These are phyloP conservation scores for Austrofundulus limnaeus DNA, from an alignment of 2,113 vertebrate genomes.

Conservation along the genomic window DNA sequence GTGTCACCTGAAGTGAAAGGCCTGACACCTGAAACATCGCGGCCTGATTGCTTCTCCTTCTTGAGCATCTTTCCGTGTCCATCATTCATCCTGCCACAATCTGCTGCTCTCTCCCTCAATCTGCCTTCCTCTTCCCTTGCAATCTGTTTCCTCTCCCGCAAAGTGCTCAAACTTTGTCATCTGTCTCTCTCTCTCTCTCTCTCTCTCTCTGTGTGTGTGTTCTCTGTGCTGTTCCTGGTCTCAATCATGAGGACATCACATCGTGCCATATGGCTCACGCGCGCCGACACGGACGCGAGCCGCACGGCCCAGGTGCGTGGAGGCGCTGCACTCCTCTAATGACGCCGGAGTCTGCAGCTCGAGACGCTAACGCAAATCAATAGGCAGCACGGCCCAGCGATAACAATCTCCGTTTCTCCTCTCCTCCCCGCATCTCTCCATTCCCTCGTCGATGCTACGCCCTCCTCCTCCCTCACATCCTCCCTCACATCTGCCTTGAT, in stretches of 20 bases:
- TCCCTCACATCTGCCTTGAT: conserved; percentile 67
- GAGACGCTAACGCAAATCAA: conserved; percentile 68
- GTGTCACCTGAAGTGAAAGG: conserved; percentile 48
- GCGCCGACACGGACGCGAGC: conserved; percentile 4
- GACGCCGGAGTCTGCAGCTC: conserved; percentile 61
- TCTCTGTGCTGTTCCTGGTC: conserved; percentile 31
- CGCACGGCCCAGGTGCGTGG: conserved; percentile 28
- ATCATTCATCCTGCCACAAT: conserved; percentile 34
- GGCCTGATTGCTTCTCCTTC: conserved; percentile 22
- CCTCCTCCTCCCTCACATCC: conserved; percentile 6
- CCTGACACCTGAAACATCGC: conserved; percentile 24
- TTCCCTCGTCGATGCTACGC: conserved; percentile 41
- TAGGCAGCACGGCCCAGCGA: conserved; percentile 63
- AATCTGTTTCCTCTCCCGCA: conserved; percentile 28
- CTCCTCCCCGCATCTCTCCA: conserved; percentile 57
- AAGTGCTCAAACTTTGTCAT: conserved; percentile 56
- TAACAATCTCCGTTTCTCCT: conserved; percentile 68
- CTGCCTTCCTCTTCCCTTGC: conserved; percentile 24
- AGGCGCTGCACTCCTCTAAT: conserved; percentile 52
- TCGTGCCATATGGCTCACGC: conserved; percentile 56
- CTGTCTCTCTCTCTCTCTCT: conserved; percentile 22
- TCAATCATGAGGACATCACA: conserved; percentile 55
- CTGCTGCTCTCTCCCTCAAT: conserved; percentile 36
- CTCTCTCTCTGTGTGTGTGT: conserved; percentile 1
- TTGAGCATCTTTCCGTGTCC: conserved; percentile 14